Evolutionary conservation across 2,888 invertebrate species (phyloP).

Genomic region (Drosophila neotestacea): DNA sequence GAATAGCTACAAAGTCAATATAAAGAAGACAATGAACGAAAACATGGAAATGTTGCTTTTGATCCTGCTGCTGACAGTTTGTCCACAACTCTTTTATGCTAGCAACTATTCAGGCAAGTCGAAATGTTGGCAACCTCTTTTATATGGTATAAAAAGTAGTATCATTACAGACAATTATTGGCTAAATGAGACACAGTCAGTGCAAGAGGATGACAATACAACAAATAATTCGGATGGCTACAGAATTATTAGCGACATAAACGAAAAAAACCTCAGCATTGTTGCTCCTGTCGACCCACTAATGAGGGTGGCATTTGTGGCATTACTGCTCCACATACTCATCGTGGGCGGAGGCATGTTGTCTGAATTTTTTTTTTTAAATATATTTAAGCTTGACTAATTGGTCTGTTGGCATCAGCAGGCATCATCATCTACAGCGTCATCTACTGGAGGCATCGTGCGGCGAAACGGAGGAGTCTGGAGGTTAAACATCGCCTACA

Average conservation of each 20-base stretch:
- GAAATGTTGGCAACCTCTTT: not conserved
- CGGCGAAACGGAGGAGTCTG: not conserved
- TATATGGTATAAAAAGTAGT: not conserved
- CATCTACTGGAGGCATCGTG: slow-evolving; percentile 34
- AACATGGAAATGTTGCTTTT: slow-evolving; percentile 17
- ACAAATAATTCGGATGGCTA: slow-evolving; percentile 24
- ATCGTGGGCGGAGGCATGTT: slow-evolving; percentile 54
- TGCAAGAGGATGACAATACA: slow-evolving; percentile 25
- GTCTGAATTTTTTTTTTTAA: not conserved
- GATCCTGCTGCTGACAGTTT: slow-evolving; percentile 9
- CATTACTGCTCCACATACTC: slow-evolving; percentile 55
- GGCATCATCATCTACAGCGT: slow-evolving; percentile 57
- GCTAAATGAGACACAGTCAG: slow-evolving; percentile 49
- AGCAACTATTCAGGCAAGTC: slow-evolving; percentile 37
- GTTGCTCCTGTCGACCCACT: slow-evolving; percentile 20
- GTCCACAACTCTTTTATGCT: not conserved
- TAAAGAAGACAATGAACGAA: not conserved
- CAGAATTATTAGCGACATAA: slow-evolving; percentile 10
- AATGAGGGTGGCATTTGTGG: slow-evolving; percentile 33
- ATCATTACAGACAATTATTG: slow-evolving; percentile 33
- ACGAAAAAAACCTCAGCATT: not conserved
- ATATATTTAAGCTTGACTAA: not conserved
- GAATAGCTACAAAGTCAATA: slow-evolving; percentile 12
- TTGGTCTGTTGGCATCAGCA: slow-evolving; percentile 14
- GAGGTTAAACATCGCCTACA: slow-evolving; percentile 38